These are phyloP conservation scores for Ylistrum balloti DNA, from an alignment of 1,140 invertebrate genomes.

Conservation along the genomic window DNA sequence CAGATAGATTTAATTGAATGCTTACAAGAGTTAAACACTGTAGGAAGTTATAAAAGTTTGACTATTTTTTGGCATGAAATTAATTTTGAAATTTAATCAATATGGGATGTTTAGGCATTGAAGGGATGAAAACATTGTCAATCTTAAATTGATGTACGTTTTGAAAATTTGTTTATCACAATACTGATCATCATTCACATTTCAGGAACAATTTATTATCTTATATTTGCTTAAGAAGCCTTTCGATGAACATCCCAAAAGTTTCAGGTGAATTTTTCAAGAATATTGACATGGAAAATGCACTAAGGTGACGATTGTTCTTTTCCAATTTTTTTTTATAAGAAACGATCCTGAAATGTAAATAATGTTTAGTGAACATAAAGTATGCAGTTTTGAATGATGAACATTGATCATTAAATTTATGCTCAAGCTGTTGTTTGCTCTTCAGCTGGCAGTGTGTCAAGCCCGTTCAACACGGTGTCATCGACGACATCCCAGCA, in stretches of 20 bases:
- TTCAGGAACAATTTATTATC: background rate
- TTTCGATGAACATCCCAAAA: no score
- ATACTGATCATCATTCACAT: background rate
- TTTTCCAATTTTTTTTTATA: no score
- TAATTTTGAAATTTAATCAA: background rate
- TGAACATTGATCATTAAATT: background rate
- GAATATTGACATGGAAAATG: no score
- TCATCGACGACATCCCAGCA: background rate
- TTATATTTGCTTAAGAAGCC: no score
- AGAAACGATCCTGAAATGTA: background rate
- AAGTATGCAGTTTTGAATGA: background rate
- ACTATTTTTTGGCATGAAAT: constrained; percentile 12
- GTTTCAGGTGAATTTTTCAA: no score
- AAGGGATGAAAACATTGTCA: background rate
- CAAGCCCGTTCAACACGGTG: constrained; percentile 2
- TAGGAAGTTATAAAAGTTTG: background rate
- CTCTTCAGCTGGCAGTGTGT: background rate
- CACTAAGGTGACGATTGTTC: no score
- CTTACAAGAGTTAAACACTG: background rate
- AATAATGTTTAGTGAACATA: background rate
- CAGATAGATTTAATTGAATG: background rate
- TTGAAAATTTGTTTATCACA: background rate
- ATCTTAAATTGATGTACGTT: no score
- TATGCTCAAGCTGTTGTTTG: background rate
- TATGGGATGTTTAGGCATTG: background rate